These are phyloP conservation scores for Scomber japonicus DNA, from an alignment of 2,113 vertebrate genomes.

Conservation along the genomic window DNA sequence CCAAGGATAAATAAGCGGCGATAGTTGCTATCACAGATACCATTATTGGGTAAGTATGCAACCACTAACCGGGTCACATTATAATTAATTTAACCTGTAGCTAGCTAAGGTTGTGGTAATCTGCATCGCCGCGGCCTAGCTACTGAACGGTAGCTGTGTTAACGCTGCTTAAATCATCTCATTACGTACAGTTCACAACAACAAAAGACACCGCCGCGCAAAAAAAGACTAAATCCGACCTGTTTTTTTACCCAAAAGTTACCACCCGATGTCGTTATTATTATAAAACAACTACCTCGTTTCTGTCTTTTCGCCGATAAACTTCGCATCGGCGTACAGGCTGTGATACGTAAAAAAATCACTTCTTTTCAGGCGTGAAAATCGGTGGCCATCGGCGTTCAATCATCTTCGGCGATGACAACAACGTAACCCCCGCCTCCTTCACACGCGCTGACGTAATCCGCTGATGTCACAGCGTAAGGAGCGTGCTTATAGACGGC, in stretches of 20 bases:
- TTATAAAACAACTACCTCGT: slow-evolving; percentile 40
- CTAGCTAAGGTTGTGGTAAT: rapidly evolving
- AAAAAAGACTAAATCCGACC: not conserved
- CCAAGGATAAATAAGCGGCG: not conserved
- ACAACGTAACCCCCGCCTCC: slow-evolving; percentile 66
- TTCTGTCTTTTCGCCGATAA: slow-evolving; percentile 12
- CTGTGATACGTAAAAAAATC: slow-evolving; percentile 33
- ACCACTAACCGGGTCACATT: rapidly evolving
- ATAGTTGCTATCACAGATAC: not conserved
- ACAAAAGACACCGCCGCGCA: slow-evolving; percentile 59
- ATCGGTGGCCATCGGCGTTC: slow-evolving; percentile 69
- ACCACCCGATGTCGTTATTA: not conserved
- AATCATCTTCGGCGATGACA: slow-evolving; percentile 73
- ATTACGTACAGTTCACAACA: slow-evolving; percentile 60
- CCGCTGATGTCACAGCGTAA: slow-evolving; percentile 15
- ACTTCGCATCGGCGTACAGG: slow-evolving; percentile 43
- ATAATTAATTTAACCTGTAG: not conserved
- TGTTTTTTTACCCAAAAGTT: too few species aligned
- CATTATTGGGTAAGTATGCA: rapidly evolving
- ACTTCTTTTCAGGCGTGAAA: slow-evolving; percentile 76
- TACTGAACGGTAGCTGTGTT: slow-evolving; percentile 7
- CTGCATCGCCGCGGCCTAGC: slow-evolving; percentile 42
- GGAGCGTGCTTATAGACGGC: rapidly evolving
- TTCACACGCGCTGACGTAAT: not conserved
- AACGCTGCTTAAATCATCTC: slow-evolving; percentile 20